These are phyloP conservation scores for Buphagus erythrorhynchus DNA, from an alignment of 2,797 vertebrate genomes.

Conservation along the genomic window DNA sequence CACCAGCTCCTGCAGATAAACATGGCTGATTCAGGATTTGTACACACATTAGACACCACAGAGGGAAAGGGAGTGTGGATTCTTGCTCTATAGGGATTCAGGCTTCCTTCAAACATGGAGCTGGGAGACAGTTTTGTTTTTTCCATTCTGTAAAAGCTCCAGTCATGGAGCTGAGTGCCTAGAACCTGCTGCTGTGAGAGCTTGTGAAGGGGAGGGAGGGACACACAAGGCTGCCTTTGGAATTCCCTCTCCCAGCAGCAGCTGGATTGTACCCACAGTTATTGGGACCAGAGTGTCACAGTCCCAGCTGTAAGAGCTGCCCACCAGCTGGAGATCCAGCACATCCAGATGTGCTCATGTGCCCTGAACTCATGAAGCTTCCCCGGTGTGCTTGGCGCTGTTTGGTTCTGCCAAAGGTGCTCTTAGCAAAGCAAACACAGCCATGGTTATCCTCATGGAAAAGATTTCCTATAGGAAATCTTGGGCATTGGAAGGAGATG, in stretches of 20 bases:
- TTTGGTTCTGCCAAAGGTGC: not conserved
- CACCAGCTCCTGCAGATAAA: not conserved
- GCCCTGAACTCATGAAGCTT: not conserved
- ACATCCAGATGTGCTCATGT: not conserved
- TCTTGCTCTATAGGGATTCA: not conserved
- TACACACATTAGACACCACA: not conserved
- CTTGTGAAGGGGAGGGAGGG: not conserved
- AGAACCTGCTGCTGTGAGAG: not conserved
- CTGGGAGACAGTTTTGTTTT: not conserved
- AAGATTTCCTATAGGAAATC: not conserved
- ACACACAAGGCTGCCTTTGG: not conserved
- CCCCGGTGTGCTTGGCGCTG: not conserved
- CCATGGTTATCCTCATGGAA: not conserved
- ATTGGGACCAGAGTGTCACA: too few relatives aligned
- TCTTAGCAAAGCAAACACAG: not conserved
- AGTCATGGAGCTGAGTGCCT: not conserved
- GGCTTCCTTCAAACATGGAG: not conserved
- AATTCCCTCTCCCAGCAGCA: not conserved
- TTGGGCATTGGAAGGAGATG: not conserved
- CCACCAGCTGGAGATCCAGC: not conserved
- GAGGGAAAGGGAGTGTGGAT: not conserved
- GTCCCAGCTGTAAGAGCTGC: not conserved
- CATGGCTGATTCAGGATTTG: not conserved
- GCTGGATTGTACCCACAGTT: accelerated
- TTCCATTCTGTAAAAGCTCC: not conserved